phyloP scores from a whole-genome alignment of 2,888 invertebrate species.

The Campaea margaritaria region DNA sequence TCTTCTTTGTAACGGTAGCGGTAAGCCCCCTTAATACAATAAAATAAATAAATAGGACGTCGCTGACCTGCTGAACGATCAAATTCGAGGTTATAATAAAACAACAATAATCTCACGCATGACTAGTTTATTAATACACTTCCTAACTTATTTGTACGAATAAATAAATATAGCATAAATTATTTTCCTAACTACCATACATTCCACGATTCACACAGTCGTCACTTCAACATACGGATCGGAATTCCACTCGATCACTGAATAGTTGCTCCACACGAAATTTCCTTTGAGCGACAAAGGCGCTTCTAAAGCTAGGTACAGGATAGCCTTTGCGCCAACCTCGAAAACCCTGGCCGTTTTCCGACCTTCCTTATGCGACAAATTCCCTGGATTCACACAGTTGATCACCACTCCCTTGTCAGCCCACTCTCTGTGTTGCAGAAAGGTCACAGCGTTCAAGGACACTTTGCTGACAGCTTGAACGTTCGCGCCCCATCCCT shows the following conservation, averaged over 20 bases:
- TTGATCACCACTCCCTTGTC: constrained; percentile 71
- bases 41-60: too few relatives aligned
- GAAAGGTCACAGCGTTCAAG: constrained; percentile 87
- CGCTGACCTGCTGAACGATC: too few relatives aligned
- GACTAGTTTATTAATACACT: constrained; percentile 27
- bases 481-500: constrained; percentile 87
- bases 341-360: constrained; percentile 71
- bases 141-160: constrained; percentile 18
- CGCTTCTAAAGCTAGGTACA: constrained; percentile 76
- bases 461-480: constrained; percentile 91
- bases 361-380: constrained; percentile 65
- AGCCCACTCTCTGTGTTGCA: constrained; percentile 87
- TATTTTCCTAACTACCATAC: not conserved
- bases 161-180: constrained; percentile 14
- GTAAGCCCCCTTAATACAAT: too few relatives aligned
- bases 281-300: constrained; percentile 76
- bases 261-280: constrained; percentile 81
- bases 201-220: constrained; percentile 58
- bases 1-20: too few relatives aligned
- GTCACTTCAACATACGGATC: constrained; percentile 79
- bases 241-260: constrained; percentile 78
- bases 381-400: constrained; percentile 77
- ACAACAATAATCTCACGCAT: not conserved
- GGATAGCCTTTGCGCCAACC: constrained; percentile 76
- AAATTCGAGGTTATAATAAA: not conserved